A percentile compares a stretch with the other conserved stretches of the same genome.
These are phyloP conservation scores for Menura novaehollandiae DNA, from an alignment of 2,113 vertebrate species.

Conservation along the genomic window DNA sequence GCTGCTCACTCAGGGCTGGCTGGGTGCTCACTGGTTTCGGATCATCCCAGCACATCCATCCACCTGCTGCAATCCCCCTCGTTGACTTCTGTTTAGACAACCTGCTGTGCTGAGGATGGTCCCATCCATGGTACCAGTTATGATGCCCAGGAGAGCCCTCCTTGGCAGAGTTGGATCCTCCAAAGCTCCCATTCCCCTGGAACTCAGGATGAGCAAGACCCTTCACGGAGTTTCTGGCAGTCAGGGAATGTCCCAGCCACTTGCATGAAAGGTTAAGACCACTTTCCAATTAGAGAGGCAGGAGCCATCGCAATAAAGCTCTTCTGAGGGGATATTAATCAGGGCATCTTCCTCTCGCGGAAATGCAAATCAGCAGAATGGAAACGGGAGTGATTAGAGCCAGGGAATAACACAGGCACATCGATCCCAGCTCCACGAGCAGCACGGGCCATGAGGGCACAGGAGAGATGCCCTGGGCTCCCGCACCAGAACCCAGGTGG, in stretches of 20 bases:
- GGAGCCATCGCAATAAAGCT: constrained; percentile 56
- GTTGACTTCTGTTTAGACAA: background rate
- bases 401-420: background rate
- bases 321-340: constrained; percentile 68
- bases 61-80: background rate
- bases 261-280: constrained; percentile 52
- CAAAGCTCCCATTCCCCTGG: background rate
- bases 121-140: background rate
- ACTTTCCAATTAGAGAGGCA: constrained; percentile 64
- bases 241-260: background rate
- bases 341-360: constrained; percentile 54
- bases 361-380: constrained; percentile 66
- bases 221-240: background rate
- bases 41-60: background rate
- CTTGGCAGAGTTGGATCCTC: background rate
- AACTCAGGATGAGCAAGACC: background rate
- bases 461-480: background rate
- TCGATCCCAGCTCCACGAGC: background rate
- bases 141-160: background rate
- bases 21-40: background rate
- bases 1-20: background rate
- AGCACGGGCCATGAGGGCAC: background rate
- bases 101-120: background rate
- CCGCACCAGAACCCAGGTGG: fast-evolving
- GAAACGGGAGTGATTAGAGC: constrained; percentile 35